Percentiles rank a stretch among this genome's conserved stretches.
phyloP scores from a whole-genome alignment of 2,888 invertebrate genomes.

The Amphipyra tragopoginis region DNA sequence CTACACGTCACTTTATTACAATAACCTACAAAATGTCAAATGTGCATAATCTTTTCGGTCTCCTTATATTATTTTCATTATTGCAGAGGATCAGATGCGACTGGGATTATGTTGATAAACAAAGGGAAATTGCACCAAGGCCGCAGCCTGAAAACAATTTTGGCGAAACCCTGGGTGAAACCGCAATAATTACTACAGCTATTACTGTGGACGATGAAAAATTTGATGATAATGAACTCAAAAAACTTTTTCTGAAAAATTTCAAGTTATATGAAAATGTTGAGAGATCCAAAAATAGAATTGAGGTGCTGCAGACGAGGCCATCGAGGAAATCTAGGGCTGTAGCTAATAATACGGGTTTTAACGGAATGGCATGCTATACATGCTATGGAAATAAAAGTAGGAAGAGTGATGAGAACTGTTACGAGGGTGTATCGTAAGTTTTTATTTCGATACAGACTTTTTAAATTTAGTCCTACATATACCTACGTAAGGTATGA shows the following conservation, averaged over 20 bases:
- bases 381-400: constrained; percentile 64
- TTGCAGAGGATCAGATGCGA: constrained; percentile 59
- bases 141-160: constrained; percentile 61
- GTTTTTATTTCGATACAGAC: constrained; percentile 27
- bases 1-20: not conserved
- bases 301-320: constrained; percentile 31
- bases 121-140: constrained; percentile 64
- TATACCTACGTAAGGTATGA: too few species aligned
- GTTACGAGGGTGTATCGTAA: constrained; percentile 70
- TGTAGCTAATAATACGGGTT: constrained; percentile 18
- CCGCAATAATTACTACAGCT: constrained; percentile 62
- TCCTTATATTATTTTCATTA: constrained; percentile 69
- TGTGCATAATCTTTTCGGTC: constrained; percentile 57
- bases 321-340: constrained; percentile 58
- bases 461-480: too few species aligned
- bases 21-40: constrained; percentile 55
- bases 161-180: constrained; percentile 51
- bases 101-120: constrained; percentile 60
- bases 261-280: constrained; percentile 58
- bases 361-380: constrained; percentile 61
- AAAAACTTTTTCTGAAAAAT: constrained; percentile 59
- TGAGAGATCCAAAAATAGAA: constrained; percentile 41
- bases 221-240: constrained; percentile 61
- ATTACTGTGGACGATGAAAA: constrained; percentile 61
- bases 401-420: constrained; percentile 58